Base-by-base conservation (phyloP, 2,113 vertebrate species). In the Zosterops lateralis region DNA sequence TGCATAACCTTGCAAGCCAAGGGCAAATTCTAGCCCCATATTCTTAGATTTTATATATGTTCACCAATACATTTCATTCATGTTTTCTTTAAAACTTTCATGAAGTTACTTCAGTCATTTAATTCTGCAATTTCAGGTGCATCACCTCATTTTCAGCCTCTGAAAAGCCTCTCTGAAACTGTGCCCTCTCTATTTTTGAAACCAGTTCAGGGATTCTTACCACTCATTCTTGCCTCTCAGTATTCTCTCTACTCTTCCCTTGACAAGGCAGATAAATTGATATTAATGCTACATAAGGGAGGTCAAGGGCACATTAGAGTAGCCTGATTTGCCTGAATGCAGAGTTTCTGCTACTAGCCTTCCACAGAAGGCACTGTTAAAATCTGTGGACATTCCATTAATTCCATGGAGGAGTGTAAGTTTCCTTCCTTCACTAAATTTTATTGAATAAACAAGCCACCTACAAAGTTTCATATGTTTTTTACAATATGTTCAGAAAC, bases 181-280 rank as follows among this genome's bases (percentile, higher is more conserved):
- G n/a, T 68, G 34, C 31, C 15, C 19, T 7, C n/a, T 86, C n/a
- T 88, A 25, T 29, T 93, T 89, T 38, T 67, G 56, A 86, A 88
- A 45, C 28, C 51, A 62, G 7, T 70, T 91, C 79, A 81, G 64
- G 34, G 38, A 60, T 19, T 84, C 22, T 36, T 71, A 51, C 36
- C 44, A 64, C 25, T 60, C 29, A 34, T 92, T 50, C 73, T 71
- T 82, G 51, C 12, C 45, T 38, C 22, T 87, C 73, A 74, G 17
- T 81, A 90, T 89, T 94, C 86, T 36, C 48, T 75, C 57, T 68
- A 18, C 34, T 78, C n/a, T 77, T 84, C 28, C n/a, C 8, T 4
- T 87, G 88, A 72, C 65, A 89, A 77, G 45, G 80, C 28, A 93
- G 61, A 68, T 90, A 84, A 81, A 92, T 83, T 93, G 71, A 80